Evolutionary conservation across 2,888 invertebrate species (phyloP).

Genomic region (Coremacera marginata): DNA sequence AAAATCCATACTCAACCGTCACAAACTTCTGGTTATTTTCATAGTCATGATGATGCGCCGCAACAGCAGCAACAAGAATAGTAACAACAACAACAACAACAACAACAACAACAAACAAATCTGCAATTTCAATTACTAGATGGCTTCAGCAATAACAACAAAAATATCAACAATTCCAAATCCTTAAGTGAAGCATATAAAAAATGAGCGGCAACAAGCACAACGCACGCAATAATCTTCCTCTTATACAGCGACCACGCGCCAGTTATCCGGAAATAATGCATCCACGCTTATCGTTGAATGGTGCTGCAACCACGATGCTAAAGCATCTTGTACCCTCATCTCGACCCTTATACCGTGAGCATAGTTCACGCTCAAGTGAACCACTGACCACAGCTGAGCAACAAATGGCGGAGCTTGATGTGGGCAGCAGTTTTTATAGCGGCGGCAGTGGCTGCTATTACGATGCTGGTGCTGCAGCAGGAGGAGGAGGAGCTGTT

Average conservation of each 20-base stretch:
- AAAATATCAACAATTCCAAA: not conserved
- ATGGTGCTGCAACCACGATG: conserved; percentile 57
- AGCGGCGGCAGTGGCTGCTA: conserved; percentile 37
- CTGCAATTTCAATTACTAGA: not conserved
- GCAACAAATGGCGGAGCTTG: conserved; percentile 66
- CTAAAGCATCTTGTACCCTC: conserved; percentile 66
- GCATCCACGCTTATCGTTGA: conserved; percentile 67
- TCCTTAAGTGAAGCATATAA: conserved; percentile 5
- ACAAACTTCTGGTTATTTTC: conserved; percentile 46
- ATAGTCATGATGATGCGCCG: conserved; percentile 40
- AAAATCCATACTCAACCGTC: conserved; percentile 44
- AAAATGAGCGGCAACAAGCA: conserved; percentile 34
- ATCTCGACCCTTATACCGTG: conserved; percentile 64
- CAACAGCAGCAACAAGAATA: conserved; percentile 24
- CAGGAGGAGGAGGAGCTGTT: conserved; percentile 44
- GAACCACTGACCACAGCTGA: conserved; percentile 64
- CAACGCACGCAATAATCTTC: not conserved
- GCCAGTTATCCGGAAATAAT: conserved; percentile 65
- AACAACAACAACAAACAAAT: conserved; percentile 14
- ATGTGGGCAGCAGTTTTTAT: conserved; percentile 58
- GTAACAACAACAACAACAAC: conserved; percentile 32
- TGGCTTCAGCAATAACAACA: conserved; percentile 32
- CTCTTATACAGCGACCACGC: conserved; percentile 52
- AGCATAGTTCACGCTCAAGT: conserved; percentile 66
- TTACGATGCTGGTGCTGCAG: conserved; percentile 45